A percentile compares a stretch with the other conserved stretches of the same genome.
phyloP scores from a whole-genome alignment of 1,140 invertebrate species.

The Zeugodacus cucurbitae region DNA sequence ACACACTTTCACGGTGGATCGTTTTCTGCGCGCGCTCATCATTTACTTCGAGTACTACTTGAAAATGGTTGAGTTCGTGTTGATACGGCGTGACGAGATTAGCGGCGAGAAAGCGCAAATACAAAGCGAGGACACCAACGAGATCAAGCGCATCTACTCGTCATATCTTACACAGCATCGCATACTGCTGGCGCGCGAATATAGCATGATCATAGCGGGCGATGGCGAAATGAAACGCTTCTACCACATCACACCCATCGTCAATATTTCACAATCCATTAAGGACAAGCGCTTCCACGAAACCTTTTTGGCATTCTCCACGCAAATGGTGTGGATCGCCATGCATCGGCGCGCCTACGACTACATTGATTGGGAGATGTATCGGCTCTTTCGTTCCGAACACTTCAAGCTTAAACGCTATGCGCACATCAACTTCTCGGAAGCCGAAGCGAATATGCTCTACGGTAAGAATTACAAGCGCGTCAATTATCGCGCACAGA shows the following conservation, averaged over 20 bases:
- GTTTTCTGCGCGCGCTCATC: slow-evolving; percentile 55
- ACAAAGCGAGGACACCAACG: slow-evolving; percentile 56
- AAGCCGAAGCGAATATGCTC: slow-evolving; percentile 51
- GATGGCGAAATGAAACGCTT: slow-evolving; percentile 52
- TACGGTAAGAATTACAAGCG: slow-evolving; percentile 55
- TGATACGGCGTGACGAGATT: slow-evolving; percentile 59
- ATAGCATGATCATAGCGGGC: slow-evolving; percentile 55
- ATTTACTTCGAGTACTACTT: slow-evolving; percentile 64
- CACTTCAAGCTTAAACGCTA: slow-evolving; percentile 52
- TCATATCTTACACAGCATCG: slow-evolving; percentile 56
- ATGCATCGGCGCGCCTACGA: slow-evolving; percentile 56
- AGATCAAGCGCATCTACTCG: slow-evolving; percentile 57
- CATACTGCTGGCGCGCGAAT: slow-evolving; percentile 58
- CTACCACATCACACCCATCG: slow-evolving; percentile 54
- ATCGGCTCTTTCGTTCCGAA: slow-evolving; percentile 59
- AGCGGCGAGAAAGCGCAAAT: slow-evolving; percentile 51
- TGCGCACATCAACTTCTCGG: slow-evolving; percentile 51
- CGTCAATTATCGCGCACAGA: slow-evolving; percentile 56
- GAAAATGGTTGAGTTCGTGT: slow-evolving; percentile 57
- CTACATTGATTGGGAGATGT: slow-evolving; percentile 59
- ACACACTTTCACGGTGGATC: slow-evolving; percentile 52
- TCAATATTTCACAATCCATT: slow-evolving; percentile 55
- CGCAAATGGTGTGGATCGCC: slow-evolving; percentile 58
- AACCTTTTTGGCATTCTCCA: slow-evolving; percentile 55
- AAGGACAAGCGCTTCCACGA: slow-evolving; percentile 56